Conservation (phyloP, 2,888 invertebrate genomes). For the Steromphala cineraria region DNA sequence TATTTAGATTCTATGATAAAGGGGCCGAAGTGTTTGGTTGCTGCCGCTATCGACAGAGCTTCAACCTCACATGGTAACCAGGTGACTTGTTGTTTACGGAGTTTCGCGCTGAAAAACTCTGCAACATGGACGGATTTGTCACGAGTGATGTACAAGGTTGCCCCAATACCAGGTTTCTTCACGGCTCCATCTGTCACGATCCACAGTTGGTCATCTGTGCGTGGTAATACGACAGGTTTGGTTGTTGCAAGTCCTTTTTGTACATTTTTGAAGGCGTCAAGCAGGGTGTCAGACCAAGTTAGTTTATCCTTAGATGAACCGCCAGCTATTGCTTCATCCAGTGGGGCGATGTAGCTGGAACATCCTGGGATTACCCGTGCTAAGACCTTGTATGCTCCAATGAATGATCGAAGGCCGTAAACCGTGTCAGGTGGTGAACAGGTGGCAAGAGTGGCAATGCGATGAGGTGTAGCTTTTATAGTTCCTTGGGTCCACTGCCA, state of each 20-base stretch:
- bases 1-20: not conserved
- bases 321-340: constrained; percentile 27
- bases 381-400: constrained; percentile 30
- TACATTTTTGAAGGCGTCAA: constrained; percentile 24
- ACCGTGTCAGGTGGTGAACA: constrained; percentile 10
- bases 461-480: constrained; percentile 32
- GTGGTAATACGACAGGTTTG: constrained; percentile 24
- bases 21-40: constrained; percentile 50
- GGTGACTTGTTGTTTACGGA: not conserved
- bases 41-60: constrained; percentile 25
- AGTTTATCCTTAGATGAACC: constrained; percentile 29
- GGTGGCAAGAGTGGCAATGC: constrained; percentile 7
- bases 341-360: no score
- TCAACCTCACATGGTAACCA: constrained; percentile 24
- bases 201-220: constrained; percentile 27
- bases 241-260: not conserved
- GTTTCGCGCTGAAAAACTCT: constrained; percentile 17
- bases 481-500: constrained; percentile 41
- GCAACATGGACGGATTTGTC: no score
- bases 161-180: no score
- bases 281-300: constrained; percentile 24
- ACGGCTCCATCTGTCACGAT: constrained; percentile 26
- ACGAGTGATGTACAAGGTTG: no score
- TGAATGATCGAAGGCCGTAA: not conserved
- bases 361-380: constrained; percentile 27